Evolutionary conservation across 2,797 vertebrate species (phyloP).

Genomic region (Sarcophilus harrisii): DNA sequence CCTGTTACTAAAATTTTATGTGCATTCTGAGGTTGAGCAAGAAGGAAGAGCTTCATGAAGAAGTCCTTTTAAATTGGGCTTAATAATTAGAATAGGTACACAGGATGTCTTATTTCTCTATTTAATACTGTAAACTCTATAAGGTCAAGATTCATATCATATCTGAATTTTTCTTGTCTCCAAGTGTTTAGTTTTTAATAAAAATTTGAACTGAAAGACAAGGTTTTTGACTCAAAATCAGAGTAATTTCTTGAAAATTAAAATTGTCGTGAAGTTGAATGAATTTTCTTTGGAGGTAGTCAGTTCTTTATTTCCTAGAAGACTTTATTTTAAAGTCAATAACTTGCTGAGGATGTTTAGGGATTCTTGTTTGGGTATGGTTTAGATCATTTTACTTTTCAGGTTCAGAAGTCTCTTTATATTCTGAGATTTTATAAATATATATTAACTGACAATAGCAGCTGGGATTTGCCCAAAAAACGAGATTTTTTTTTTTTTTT

Average conservation of each 20-base stretch:
- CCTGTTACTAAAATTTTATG: neutral
- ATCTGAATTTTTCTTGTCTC: neutral
- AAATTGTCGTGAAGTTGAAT: neutral
- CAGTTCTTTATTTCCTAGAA: neutral
- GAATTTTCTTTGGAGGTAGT: neutral
- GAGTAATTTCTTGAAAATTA: neutral
- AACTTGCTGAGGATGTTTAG: neutral
- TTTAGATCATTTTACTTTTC: neutral
- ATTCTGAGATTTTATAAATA: conserved; percentile 16
- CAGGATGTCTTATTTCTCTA: neutral
- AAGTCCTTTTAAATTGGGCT: neutral
- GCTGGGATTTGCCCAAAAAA: conserved; percentile 39
- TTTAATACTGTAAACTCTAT: neutral
- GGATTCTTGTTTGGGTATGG: neutral
- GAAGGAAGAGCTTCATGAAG: neutral
- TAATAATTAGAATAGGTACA: neutral
- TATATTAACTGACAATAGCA: neutral
- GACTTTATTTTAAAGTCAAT: neutral
- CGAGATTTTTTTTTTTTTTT: neutral
- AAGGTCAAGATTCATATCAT: neutral
- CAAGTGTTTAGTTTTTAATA: neutral
- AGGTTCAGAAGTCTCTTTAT: neutral
- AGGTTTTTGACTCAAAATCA: neutral
- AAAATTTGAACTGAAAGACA: neutral
- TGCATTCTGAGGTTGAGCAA: neutral